Percentiles rank a stretch among this genome's conserved stretches.
phyloP scores from a whole-genome alignment of 2,113 vertebrate genomes.

The Mystacornis crossleyi region DNA sequence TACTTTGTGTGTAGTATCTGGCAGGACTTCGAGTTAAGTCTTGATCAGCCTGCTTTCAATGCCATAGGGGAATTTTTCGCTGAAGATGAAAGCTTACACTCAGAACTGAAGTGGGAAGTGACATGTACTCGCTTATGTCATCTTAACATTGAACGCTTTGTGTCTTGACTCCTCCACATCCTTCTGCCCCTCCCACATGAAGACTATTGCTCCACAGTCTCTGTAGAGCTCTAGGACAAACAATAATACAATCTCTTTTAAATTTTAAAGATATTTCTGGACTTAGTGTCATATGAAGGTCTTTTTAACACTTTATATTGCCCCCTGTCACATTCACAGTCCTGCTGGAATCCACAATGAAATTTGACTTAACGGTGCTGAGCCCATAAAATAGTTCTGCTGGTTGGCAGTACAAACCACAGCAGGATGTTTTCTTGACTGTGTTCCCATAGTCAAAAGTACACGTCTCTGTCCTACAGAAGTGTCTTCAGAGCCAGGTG shows the following conservation, averaged over 20 bases:
- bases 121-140: not conserved
- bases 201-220: not conserved
- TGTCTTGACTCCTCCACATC: not conserved
- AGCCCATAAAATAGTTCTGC: not conserved
- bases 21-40: not conserved
- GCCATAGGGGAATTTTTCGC: not conserved
- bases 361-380: not conserved
- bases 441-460: not conserved
- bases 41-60: not conserved
- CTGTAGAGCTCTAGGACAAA: not conserved
- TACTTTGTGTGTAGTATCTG: not conserved
- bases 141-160: not conserved
- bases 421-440: not conserved
- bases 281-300: not conserved
- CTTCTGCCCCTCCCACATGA: fast-evolving
- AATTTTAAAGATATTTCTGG: not conserved
- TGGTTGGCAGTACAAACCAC: not conserved
- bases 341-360: not conserved
- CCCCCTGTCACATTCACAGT: not conserved
- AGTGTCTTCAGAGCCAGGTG: slow-evolving; percentile 84
- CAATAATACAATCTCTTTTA: not conserved
- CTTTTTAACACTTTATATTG: not conserved
- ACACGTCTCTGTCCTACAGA: slow-evolving; percentile 71
- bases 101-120: not conserved
- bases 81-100: not conserved